Evolutionary conservation across 1,140 invertebrate species (phyloP), one percentile per base, ranked within the genome.

Genomic region (Pachypeltis micranthus): DNA sequence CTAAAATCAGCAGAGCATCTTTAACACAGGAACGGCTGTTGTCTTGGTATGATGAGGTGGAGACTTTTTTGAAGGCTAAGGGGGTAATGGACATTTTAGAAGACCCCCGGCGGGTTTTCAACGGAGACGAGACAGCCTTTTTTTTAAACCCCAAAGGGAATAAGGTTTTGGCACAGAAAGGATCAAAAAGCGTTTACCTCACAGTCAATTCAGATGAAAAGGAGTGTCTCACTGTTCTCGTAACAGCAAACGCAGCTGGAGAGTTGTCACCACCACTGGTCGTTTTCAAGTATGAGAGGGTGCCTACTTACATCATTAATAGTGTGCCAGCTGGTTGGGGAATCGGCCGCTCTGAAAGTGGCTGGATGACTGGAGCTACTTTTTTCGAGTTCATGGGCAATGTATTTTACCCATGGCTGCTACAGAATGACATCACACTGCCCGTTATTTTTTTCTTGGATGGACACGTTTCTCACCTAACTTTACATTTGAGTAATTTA

Each of bases 391-490:
- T 39, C 31, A 39, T 39, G 31, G 31, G 7, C 31, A 67, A 69
- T 56, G 57, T 67, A 2, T 63, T 69, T 63, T 23, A 65, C 61
- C 67, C 65, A 21, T 69, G 61, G 61, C 62, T 68, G 23, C 29
- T 39, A 12, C 47, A 65, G 34, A 69, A 54, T 10, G 57, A 65
- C 27, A 58, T 69, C 44, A 14, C n/a, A 55, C 14, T 61, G 12
- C 74, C 74, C 19, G 67, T 76, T 23, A 65, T 72, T 19, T 67
- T 77, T 19, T 77, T 74, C 70, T 29, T 77, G 4, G 75, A 77
- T 70, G 74, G 74, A 4, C 74, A 77, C 61, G 62, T 31, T 23
- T 73, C 71, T 39, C 74, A 77, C 63, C 25, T 73, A 51, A 73
- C 70, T 25, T 61, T 75, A 10, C 31, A 71, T n/a, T 12, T 74